A percentile compares a stretch with the other conserved stretches of the same genome.
phyloP scores from a whole-genome alignment of 2,797 vertebrate species.

The Pseudomugil tenellus region DNA sequence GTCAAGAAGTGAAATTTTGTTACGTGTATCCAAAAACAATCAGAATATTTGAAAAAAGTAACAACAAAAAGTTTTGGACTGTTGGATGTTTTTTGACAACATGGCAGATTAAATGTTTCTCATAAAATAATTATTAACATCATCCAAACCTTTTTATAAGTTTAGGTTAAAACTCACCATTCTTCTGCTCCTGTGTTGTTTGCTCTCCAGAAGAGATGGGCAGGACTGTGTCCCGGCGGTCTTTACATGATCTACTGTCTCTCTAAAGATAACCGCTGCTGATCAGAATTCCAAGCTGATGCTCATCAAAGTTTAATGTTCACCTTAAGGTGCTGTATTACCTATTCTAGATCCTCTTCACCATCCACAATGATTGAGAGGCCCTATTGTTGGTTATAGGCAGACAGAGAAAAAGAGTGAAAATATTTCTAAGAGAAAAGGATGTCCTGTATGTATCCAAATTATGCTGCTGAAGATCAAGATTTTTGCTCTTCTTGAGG shows the following conservation, averaged over 20 bases:
- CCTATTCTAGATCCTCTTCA: constrained; percentile 79
- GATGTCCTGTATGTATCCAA: not conserved
- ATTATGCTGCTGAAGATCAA: not conserved
- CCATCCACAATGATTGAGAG: constrained; percentile 48
- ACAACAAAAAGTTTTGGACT: not conserved
- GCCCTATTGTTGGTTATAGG: constrained; percentile 35
- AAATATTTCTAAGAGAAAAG: not conserved
- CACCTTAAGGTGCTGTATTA: constrained; percentile 82
- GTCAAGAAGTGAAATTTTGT: not conserved
- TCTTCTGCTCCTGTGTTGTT: constrained; percentile 41
- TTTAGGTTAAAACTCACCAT: constrained; percentile 64
- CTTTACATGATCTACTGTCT: constrained; percentile 31
- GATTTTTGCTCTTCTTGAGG: not conserved
- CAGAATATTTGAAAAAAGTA: not conserved
- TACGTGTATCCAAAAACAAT: not conserved
- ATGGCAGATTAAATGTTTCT: not conserved
- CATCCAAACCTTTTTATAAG: not conserved
- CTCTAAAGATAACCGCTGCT: constrained; percentile 54
- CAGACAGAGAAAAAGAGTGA: not conserved
- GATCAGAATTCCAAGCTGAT: constrained; percentile 72
- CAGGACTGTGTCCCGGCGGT: constrained; percentile 22
- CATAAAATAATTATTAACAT: not conserved
- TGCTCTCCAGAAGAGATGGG: constrained; percentile 47
- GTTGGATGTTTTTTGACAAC: not conserved
- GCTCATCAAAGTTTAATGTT: constrained; percentile 84